Conservation (phyloP, 2,888 invertebrate species). For the Drosophila aldrichi region DNA sequence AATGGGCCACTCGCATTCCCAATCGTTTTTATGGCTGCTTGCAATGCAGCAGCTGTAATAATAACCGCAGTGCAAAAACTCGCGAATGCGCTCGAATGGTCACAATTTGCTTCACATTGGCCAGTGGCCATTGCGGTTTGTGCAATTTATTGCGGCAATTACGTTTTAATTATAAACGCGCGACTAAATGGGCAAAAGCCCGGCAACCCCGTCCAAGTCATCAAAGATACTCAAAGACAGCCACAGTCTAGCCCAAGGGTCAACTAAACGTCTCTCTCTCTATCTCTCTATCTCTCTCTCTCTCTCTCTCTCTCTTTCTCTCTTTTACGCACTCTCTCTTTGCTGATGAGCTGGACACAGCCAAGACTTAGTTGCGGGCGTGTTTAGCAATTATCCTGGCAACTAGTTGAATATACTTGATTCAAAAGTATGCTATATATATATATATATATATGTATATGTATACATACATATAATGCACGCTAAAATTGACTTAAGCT, state of each 20-base stretch:
- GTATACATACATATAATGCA: neutral
- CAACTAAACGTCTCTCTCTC: neutral
- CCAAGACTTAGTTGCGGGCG: conserved; percentile 2
- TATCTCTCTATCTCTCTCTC: neutral
- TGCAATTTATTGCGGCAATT: conserved; percentile 78
- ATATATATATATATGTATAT: neutral
- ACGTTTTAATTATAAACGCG: conserved; percentile 78
- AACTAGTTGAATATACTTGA: conserved; percentile 1
- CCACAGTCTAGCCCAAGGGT: conserved; percentile 15
- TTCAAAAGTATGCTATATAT: neutral
- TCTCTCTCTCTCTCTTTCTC: neutral
- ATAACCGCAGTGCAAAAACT: conserved; percentile 50
- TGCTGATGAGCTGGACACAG: conserved; percentile 21
- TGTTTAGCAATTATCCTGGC: conserved; percentile 10
- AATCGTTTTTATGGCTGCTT: conserved; percentile 60
- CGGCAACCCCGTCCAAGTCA: conserved; percentile 24
- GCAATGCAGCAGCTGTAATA: conserved; percentile 63
- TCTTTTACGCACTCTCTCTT: neutral
- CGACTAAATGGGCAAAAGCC: conserved; percentile 54
- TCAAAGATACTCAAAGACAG: conserved; percentile 26
- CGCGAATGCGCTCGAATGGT: conserved; percentile 38
- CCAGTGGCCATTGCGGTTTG: conserved; percentile 53
- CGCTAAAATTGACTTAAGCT: neutral
- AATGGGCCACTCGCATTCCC: conserved; percentile 18
- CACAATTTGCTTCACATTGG: conserved; percentile 24